Base-by-base conservation (phyloP, 2,113 vertebrate species). In the Callipepla californica region DNA sequence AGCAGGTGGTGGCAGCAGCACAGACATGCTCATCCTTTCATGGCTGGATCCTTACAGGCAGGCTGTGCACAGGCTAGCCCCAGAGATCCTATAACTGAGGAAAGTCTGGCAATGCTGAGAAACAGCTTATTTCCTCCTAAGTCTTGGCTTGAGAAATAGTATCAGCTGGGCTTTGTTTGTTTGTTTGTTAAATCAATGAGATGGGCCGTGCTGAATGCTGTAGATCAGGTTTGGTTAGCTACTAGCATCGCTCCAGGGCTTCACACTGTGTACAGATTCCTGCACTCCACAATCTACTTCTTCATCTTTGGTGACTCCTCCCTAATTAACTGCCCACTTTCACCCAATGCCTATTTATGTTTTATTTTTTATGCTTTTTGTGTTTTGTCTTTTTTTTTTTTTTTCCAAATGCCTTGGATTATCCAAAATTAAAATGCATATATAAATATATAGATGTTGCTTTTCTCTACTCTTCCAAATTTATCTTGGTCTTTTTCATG, bases 181-280 rank as follows among this genome's bases (percentile, higher is more conserved):
- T 65, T 40, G 30, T 19, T 58, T 84, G 8, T 42, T 85, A 55
- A 63, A 59, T 80, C 42, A 21, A 19, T 10, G 50, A 38, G 50
- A 73, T 55, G 77, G 10, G 25, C 55, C 47, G 25, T 74, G 55
- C 59, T 91, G 89, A 96, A 96, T 93, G 94, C 75, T 87, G 92
- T 30, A 82, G 79, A 80, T 92, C 92, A 89, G 86, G 95, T 94
- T 93, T 91, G 63, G 78, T 73, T 92, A 80, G 79, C 7, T 55
- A 93, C 7, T 59, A 93, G 32, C 20, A 34, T 26, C 59, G 85
- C 91, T 65, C 68, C 62, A 62, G 68, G 87, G 87, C 75, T 74
- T 83, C 1, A 5, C 1, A 7, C 34, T 57, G 11, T 57, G 42
- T 67, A 58, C 38, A 63, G 20, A 85, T 70, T 89, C 74, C 89